These are phyloP conservation scores for Zaprionus gabonicus DNA, from an alignment of 1,140 invertebrate species.

Conservation along the genomic window DNA sequence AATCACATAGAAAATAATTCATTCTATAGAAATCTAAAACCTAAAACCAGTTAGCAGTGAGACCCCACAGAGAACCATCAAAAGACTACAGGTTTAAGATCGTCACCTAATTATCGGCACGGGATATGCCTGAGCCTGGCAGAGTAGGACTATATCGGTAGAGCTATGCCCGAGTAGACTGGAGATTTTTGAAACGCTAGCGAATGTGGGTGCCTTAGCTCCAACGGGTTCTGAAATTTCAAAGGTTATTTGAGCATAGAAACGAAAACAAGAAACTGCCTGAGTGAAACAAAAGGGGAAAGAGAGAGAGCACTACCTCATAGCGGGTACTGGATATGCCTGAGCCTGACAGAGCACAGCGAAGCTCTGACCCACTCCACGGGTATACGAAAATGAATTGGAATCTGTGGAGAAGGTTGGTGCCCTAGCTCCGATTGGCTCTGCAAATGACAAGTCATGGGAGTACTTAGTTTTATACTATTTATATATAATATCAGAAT, in stretches of 20 bases:
- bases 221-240: slow-evolving; percentile 88
- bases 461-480: not conserved
- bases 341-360: slow-evolving; percentile 92
- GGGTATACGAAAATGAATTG: slow-evolving; percentile 51
- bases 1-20: slow-evolving; percentile 17
- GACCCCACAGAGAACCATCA: no score
- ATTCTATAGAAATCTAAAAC: slow-evolving; percentile 82
- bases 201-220: slow-evolving; percentile 89
- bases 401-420: slow-evolving; percentile 66
- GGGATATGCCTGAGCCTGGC: slow-evolving; percentile 90
- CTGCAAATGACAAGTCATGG: slow-evolving; percentile 36
- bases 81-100: slow-evolving; percentile 56
- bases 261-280: slow-evolving; percentile 51
- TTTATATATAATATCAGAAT: not conserved
- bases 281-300: slow-evolving; percentile 3
- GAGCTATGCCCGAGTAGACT: slow-evolving; percentile 85
- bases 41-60: slow-evolving; percentile 81
- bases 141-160: slow-evolving; percentile 87
- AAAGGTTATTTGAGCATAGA: not conserved
- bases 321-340: slow-evolving; percentile 87
- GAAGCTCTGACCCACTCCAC: slow-evolving; percentile 85
- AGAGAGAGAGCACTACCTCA: slow-evolving; percentile 43
- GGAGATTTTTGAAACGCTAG: slow-evolving; percentile 87
- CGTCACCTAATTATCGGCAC: slow-evolving; percentile 86
- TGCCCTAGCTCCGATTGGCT: slow-evolving; percentile 64